These are phyloP conservation scores for Capromys pilorides DNA, from an alignment of 2,797 vertebrate species.

Conservation along the genomic window DNA sequence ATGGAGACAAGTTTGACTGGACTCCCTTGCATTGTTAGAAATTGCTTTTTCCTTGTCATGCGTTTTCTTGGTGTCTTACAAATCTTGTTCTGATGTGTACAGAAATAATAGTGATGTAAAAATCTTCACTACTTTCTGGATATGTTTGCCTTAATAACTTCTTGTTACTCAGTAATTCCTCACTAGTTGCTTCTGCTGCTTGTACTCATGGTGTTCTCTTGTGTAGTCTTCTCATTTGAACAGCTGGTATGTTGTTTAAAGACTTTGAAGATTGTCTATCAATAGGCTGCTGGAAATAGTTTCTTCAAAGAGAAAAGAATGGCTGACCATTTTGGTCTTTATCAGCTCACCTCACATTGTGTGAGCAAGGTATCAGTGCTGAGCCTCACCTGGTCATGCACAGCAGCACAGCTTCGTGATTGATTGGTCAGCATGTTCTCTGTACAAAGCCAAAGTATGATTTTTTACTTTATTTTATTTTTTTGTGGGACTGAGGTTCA, in stretches of 20 bases:
- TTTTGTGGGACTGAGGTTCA: no score
- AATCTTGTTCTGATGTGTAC: slow-evolving; percentile 65
- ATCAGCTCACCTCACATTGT: background rate
- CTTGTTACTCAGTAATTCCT: slow-evolving; percentile 73
- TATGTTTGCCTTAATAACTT: slow-evolving; percentile 50
- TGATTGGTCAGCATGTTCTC: background rate
- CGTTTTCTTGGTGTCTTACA: slow-evolving; percentile 17
- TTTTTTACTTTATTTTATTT: no score
- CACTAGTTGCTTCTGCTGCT: slow-evolving; percentile 77
- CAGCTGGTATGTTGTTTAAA: slow-evolving; percentile 63
- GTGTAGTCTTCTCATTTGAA: slow-evolving; percentile 73
- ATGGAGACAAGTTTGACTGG: background rate
- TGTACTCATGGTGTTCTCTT: slow-evolving; percentile 78
- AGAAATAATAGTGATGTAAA: slow-evolving; percentile 70
- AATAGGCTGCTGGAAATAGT: background rate
- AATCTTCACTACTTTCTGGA: slow-evolving; percentile 64
- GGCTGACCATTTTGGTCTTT: background rate
- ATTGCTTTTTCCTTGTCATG: background rate
- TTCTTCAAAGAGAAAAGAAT: slow-evolving; percentile 41
- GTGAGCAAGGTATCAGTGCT: background rate
- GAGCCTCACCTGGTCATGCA: background rate
- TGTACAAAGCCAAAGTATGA: background rate
- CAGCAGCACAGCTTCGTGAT: background rate
- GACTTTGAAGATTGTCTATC: background rate
- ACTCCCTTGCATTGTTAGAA: background rate